Conservation (phyloP, 2,888 invertebrate genomes). For the Cephonodes hylas region DNA sequence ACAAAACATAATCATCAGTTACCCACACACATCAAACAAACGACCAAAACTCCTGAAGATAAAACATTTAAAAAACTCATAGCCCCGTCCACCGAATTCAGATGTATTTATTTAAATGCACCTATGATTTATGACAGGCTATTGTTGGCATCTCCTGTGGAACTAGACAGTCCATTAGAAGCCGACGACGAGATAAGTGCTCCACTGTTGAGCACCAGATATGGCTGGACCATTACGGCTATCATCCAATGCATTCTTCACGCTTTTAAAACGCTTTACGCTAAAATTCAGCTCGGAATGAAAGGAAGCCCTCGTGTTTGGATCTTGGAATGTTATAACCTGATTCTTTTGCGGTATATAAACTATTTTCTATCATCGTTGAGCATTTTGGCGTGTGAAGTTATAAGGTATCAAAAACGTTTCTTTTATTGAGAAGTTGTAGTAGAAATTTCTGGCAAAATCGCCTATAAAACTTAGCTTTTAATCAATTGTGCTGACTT, state of each 20-base stretch:
- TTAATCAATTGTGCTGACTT: no score
- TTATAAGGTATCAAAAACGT: no score
- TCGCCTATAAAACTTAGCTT: no score
- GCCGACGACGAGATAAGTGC: slow-evolving; percentile 42
- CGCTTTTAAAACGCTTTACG: background rate
- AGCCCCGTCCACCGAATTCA: background rate
- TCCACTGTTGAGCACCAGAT: slow-evolving; percentile 31
- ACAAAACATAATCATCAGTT: no score
- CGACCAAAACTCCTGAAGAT: background rate
- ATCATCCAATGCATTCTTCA: slow-evolving; percentile 21
- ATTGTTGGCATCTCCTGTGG: slow-evolving; percentile 11
- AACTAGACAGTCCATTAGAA: slow-evolving; percentile 45
- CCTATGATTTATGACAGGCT: slow-evolving; percentile 18
- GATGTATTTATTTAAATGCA: slow-evolving; percentile 9
- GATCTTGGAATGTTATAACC: no score
- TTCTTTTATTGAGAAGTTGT: no score
- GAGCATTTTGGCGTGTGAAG: no score
- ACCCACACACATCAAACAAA: background rate
- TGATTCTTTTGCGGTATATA: no score
- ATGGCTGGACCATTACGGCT: slow-evolving; percentile 10
- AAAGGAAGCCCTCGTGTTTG: background rate
- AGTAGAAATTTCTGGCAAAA: no score
- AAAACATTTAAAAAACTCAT: background rate
- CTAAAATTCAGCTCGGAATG: background rate
- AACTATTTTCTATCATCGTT: no score